phyloP scores from a whole-genome alignment of 2,888 invertebrate genomes.

The Scaptomyza cyrtandrae region DNA sequence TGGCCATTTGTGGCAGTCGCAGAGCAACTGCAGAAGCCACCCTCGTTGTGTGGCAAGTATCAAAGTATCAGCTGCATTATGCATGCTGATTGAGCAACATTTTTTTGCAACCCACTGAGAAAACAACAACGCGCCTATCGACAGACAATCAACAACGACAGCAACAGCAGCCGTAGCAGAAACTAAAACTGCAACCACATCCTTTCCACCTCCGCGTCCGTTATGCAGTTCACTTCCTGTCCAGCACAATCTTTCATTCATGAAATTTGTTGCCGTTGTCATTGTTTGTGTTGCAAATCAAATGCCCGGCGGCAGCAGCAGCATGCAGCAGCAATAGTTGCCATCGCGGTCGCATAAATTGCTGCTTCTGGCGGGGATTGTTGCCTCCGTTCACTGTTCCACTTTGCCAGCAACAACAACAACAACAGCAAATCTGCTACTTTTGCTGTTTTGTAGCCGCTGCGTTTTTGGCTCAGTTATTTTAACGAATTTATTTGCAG shows the following conservation, averaged over 20 bases:
- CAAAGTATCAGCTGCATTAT: slow-evolving; percentile 72
- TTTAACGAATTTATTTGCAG: slow-evolving; percentile 81
- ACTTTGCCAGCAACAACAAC: slow-evolving; percentile 58
- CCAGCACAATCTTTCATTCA: slow-evolving; percentile 77
- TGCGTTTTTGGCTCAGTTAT: slow-evolving; percentile 78
- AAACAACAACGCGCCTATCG: slow-evolving; percentile 80
- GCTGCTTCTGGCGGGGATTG: slow-evolving; percentile 60
- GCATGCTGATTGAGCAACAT: slow-evolving; percentile 80
- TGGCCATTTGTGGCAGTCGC: slow-evolving; percentile 37
- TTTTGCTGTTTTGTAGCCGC: slow-evolving; percentile 25
- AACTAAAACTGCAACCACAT: slow-evolving; percentile 66
- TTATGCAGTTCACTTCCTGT: slow-evolving; percentile 79
- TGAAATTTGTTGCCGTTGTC: slow-evolving; percentile 81
- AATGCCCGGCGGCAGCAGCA: slow-evolving; percentile 70
- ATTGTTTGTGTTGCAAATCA: slow-evolving; percentile 82
- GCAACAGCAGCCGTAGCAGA: slow-evolving; percentile 62
- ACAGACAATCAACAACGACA: slow-evolving; percentile 63
- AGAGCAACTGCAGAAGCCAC: slow-evolving; percentile 69
- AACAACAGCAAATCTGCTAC: slow-evolving; percentile 36
- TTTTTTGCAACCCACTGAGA: slow-evolving; percentile 80
- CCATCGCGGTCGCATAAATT: slow-evolving; percentile 65
- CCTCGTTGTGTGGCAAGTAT: slow-evolving; percentile 62
- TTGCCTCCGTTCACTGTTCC: slow-evolving; percentile 66
- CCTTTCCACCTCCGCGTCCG: slow-evolving; percentile 81
- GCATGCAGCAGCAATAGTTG: slow-evolving; percentile 43